These are phyloP conservation scores for Drosophila pectinifera DNA, from an alignment of 1,140 invertebrate species.

Conservation along the genomic window DNA sequence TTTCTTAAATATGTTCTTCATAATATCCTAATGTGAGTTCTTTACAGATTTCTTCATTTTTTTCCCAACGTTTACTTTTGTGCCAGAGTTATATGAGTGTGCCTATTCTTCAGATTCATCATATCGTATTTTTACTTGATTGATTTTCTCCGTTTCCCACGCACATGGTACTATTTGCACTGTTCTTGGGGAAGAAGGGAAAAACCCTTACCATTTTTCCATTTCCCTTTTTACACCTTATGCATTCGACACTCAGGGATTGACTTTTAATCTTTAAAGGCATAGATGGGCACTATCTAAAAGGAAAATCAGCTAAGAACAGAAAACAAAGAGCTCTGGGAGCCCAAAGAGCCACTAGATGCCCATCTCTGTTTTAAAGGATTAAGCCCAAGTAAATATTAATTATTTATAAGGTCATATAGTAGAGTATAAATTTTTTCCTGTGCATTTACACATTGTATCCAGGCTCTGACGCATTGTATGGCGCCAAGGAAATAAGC, in stretches of 20 bases:
- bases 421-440: not conserved
- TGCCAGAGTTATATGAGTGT: no score
- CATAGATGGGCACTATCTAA: not conserved
- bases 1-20: not conserved
- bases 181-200: no score
- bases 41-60: not conserved
- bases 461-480: constrained; percentile 20
- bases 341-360: no score
- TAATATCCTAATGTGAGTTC: not conserved
- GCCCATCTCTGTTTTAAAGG: no score
- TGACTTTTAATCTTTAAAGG: not conserved
- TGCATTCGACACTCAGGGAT: not conserved
- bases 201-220: no score
- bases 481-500: constrained; percentile 35
- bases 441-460: constrained; percentile 1
- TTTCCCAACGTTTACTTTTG: not conserved
- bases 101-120: not conserved
- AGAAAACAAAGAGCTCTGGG: not conserved
- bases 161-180: not conserved
- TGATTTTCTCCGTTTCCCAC: not conserved
- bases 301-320: not conserved
- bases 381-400: no score
- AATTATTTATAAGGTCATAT: not conserved
- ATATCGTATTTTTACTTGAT: not conserved
- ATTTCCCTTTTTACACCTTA: not conserved